Conservation (phyloP, 2,888 invertebrate genomes). For the Pammene aurita region DNA sequence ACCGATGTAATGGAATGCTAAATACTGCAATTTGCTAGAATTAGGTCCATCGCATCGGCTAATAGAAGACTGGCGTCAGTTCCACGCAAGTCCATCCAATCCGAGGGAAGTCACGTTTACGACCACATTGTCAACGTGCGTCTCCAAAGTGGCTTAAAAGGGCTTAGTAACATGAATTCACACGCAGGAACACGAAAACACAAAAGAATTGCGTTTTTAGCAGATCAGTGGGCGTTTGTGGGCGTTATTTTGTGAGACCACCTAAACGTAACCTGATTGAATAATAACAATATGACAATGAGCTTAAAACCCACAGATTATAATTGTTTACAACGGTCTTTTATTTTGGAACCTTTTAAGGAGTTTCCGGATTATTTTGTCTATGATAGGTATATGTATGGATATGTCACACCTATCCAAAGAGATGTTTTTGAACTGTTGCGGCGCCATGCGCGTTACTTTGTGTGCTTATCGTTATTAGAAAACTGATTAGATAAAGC, state of each 20-base stretch:
- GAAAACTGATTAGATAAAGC: constrained; percentile 30
- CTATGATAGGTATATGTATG: too few species aligned
- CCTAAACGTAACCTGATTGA: neutral
- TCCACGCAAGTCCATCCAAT: neutral
- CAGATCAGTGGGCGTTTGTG: constrained; percentile 1
- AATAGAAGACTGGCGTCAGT: constrained; percentile 36
- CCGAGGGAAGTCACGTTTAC: constrained; percentile 31
- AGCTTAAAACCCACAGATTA: too few species aligned
- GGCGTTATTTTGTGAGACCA: constrained; percentile 15
- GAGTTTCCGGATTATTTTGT: too few species aligned
- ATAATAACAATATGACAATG: neutral
- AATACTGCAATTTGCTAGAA: constrained; percentile 26
- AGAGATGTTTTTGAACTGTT: too few species aligned
- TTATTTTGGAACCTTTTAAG: too few species aligned
- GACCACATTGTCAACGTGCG: constrained; percentile 18
- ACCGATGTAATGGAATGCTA: constrained; percentile 11
- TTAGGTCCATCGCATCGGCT: constrained; percentile 32
- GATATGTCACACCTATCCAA: too few species aligned
- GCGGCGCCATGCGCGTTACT: too few species aligned
- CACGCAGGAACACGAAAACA: neutral
- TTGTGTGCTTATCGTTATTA: too few species aligned
- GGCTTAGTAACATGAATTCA: constrained; percentile 8
- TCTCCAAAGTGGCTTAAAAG: neutral
- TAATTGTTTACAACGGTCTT: too few species aligned
- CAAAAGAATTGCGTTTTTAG: neutral